Percentiles rank a stretch among this genome's conserved stretches.
These are phyloP conservation scores for Cyclura pinguis DNA, from an alignment of 2,797 vertebrate species.

Conservation along the genomic window DNA sequence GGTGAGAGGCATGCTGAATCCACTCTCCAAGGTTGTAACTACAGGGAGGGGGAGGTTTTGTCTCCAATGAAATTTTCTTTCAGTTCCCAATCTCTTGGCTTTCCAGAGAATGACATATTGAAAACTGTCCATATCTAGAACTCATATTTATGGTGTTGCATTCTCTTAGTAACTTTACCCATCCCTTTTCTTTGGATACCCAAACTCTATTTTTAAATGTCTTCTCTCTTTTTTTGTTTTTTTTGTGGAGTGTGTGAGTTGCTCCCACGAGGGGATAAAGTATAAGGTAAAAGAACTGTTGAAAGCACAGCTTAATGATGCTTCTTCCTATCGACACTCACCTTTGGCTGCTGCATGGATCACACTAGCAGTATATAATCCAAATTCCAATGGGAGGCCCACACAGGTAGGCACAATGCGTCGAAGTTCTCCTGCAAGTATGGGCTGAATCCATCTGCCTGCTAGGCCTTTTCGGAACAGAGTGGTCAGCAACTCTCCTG, in stretches of 20 bases:
- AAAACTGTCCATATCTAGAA: too few species aligned
- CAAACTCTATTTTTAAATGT: too few species aligned
- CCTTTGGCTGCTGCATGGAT: conserved; percentile 70
- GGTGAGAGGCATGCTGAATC: background rate
- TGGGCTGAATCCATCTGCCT: conserved; percentile 71
- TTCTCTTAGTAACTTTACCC: too few species aligned
- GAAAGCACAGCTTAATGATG: background rate
- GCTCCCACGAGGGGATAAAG: too few species aligned
- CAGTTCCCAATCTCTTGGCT: too few species aligned
- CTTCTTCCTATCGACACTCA: conserved; percentile 54
- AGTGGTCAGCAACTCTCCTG: conserved; percentile 65
- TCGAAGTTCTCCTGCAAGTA: conserved; percentile 78
- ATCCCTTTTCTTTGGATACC: background rate
- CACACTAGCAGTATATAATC: conserved; percentile 77
- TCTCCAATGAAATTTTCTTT: too few species aligned
- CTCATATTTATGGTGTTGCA: too few species aligned
- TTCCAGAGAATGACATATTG: too few species aligned
- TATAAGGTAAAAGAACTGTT: background rate
- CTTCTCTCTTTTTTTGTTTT: too few species aligned
- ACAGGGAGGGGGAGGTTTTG: too few species aligned
- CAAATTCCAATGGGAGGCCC: conserved; percentile 86
- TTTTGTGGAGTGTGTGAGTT: background rate
- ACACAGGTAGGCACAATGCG: conserved; percentile 81
- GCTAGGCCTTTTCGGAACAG: conserved; percentile 74
- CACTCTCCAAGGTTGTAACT: background rate